Conservation (phyloP, 2,888 invertebrate genomes). For the Lordiphosa fenestrarum region DNA sequence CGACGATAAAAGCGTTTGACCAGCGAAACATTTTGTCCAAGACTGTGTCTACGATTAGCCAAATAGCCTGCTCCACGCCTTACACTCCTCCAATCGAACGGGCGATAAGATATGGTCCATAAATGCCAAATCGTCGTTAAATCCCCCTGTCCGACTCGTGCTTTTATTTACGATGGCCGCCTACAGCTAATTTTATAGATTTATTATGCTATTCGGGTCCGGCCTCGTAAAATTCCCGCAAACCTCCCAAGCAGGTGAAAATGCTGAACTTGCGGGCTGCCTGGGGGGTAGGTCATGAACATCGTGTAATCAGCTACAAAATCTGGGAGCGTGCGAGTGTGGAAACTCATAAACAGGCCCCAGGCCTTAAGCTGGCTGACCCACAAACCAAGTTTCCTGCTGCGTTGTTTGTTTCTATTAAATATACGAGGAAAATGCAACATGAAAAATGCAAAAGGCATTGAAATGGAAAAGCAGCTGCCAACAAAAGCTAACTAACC, state of each 20-base stretch:
- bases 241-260: constrained; percentile 49
- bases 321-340: constrained; percentile 17
- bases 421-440: constrained; percentile 3
- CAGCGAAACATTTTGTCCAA: constrained; percentile 47
- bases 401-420: constrained; percentile 26
- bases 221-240: constrained; percentile 20
- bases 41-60: constrained; percentile 31
- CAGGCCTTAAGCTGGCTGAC: constrained; percentile 26
- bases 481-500: constrained; percentile 8
- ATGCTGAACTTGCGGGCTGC: constrained; percentile 14
- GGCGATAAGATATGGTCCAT: constrained; percentile 55
- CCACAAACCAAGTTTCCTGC: constrained; percentile 15
- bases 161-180: constrained; percentile 51
- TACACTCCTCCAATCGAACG: constrained; percentile 20
- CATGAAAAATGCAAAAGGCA: constrained; percentile 40
- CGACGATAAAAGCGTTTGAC: constrained; percentile 30
- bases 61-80: constrained; percentile 1
- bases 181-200: constrained; percentile 50
- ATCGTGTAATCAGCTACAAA: constrained; percentile 27
- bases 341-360: constrained; percentile 36
- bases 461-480: constrained; percentile 34
- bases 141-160: constrained; percentile 35
- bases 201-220: constrained; percentile 36
- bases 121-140: constrained; percentile 45
- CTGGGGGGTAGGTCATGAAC: constrained; percentile 12